A percentile compares a stretch with the other conserved stretches of the same genome.
These are phyloP conservation scores for Onychostruthus taczanowskii DNA, from an alignment of 2,113 vertebrate genomes.

Conservation along the genomic window DNA sequence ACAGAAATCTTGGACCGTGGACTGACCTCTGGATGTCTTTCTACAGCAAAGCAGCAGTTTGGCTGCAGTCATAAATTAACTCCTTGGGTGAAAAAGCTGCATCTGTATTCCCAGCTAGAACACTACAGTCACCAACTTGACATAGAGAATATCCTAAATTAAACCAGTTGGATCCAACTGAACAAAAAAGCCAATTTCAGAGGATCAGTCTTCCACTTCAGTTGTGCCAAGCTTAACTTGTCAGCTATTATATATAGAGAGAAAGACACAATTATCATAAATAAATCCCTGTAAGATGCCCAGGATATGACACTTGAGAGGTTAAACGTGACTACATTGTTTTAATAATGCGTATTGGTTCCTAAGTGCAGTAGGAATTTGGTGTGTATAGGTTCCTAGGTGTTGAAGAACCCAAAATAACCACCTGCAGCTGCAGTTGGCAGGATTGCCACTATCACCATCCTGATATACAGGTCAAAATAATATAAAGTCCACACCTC, in stretches of 20 bases:
- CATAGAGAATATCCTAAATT: neutral
- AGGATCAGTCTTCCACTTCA: neutral
- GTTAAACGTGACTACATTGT: neutral
- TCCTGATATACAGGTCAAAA: neutral
- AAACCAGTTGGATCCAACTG: neutral
- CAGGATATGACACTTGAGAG: neutral
- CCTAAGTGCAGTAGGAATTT: neutral
- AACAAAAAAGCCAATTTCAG: neutral
- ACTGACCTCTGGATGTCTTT: neutral
- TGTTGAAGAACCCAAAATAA: neutral
- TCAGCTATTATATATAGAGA: neutral
- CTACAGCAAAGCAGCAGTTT: neutral
- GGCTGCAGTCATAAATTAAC: neutral
- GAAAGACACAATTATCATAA: neutral
- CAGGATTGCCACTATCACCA: accelerated
- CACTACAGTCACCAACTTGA: neutral
- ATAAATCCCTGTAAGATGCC: neutral
- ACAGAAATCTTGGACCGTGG: neutral
- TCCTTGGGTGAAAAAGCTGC: neutral
- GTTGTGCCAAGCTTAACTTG: neutral
- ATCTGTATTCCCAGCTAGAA: neutral
- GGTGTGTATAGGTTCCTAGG: too few species aligned
- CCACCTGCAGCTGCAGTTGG: neutral
- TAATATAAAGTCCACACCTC: neutral
- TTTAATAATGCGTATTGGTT: neutral